Percentiles rank a stretch among this genome's conserved stretches.
These are phyloP conservation scores for Scopus umbretta DNA, from an alignment of 2,113 vertebrate genomes.

Conservation along the genomic window DNA sequence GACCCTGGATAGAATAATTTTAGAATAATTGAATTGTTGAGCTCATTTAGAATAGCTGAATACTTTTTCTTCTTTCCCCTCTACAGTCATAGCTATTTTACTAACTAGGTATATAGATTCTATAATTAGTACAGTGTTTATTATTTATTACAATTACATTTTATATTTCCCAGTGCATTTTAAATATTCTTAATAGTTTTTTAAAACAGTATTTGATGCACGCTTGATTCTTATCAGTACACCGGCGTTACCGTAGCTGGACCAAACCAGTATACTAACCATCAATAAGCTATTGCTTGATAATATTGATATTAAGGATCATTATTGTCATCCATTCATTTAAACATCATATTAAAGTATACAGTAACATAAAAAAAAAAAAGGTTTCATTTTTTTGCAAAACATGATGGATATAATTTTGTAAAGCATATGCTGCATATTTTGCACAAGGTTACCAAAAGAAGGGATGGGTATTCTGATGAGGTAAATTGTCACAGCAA, in stretches of 20 bases:
- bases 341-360: neutral
- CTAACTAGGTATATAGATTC: neutral
- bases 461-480: neutral
- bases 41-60: neutral
- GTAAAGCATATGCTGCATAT: neutral
- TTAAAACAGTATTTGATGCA: neutral
- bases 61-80: neutral
- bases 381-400: neutral
- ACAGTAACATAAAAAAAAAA: neutral
- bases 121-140: neutral
- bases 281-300: neutral
- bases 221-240: neutral
- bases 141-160: neutral
- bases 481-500: neutral
- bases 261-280: neutral
- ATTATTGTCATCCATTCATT: neutral
- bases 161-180: neutral
- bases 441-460: neutral
- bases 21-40: neutral
- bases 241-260: neutral
- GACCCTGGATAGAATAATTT: neutral
- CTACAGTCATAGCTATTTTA: neutral
- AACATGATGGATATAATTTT: neutral
- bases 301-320: neutral
- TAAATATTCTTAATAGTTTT: neutral